Conservation (phyloP, 2,113 vertebrate genomes). For the Rhadina sibilatrix region DNA sequence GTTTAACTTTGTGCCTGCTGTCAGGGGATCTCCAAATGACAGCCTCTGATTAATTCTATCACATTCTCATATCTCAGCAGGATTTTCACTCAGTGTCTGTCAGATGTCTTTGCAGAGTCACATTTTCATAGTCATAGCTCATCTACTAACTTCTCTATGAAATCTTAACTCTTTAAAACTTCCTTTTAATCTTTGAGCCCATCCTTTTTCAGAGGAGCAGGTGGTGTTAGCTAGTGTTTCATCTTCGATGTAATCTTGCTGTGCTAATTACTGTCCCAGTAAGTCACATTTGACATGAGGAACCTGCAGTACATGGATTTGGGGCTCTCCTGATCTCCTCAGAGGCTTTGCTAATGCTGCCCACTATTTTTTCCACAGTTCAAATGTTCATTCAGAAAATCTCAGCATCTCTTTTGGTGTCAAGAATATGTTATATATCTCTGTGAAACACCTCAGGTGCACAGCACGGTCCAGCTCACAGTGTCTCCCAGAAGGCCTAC, state of each 20-base stretch:
- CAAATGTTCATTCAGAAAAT: not conserved
- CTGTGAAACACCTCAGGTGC: not conserved
- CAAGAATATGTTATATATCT: not conserved
- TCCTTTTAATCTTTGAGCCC: not conserved
- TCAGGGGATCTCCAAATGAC: not conserved
- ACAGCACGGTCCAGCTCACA: not conserved
- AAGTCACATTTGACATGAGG: not conserved
- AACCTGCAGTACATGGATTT: not conserved
- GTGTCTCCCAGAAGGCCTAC: not conserved
- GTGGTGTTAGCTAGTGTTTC: not conserved
- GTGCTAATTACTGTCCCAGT: not conserved
- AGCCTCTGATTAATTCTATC: not conserved
- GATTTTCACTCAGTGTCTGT: not conserved
- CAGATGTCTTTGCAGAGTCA: not conserved
- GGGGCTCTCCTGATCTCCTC: not conserved
- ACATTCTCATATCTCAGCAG: not conserved
- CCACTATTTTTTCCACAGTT: not conserved
- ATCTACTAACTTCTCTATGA: not conserved
- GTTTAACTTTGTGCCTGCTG: not conserved
- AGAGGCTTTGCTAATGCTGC: not conserved
- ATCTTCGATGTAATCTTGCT: not conserved
- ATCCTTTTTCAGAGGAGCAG: not conserved
- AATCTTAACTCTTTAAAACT: not conserved
- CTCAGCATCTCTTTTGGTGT: not conserved
- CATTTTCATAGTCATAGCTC: not conserved